A percentile compares a stretch with the other conserved stretches of the same genome.
Conservation (phyloP, 2,888 invertebrate genomes). For the Heliconius sara region DNA sequence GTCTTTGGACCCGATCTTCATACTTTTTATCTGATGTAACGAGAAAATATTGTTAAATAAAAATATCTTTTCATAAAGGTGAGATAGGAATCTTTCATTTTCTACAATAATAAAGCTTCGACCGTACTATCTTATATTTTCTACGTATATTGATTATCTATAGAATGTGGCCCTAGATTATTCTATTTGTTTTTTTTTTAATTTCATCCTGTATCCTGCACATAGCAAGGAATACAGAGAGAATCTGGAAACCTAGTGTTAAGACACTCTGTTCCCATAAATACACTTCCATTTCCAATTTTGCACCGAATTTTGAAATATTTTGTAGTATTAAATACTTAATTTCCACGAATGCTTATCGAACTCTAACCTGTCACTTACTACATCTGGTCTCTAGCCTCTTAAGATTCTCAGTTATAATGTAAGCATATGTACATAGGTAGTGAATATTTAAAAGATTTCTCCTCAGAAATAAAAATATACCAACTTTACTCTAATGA, state of each 20-base stretch:
- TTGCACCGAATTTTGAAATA: not conserved
- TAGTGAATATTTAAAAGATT: no score
- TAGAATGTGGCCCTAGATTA: no score
- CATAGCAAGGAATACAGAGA: not conserved
- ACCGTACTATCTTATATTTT: no score
- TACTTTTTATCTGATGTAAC: slow-evolving; percentile 32
- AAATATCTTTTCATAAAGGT: slow-evolving; percentile 11
- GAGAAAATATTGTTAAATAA: slow-evolving; percentile 18
- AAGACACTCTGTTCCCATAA: not conserved
- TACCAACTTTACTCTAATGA: no score
- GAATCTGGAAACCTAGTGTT: not conserved
- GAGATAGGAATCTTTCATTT: slow-evolving; percentile 15
- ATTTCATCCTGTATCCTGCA: not conserved
- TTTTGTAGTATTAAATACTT: not conserved
- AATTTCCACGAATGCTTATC: no score
- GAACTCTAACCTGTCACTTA: no score
- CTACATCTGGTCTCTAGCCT: no score
- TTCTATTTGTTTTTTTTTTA: not conserved
- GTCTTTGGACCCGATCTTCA: slow-evolving; percentile 32
- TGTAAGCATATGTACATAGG: no score
- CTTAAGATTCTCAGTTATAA: no score
- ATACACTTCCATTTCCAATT: not conserved
- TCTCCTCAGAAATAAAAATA: no score
- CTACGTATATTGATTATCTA: no score
- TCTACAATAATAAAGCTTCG: not conserved